Evolutionary conservation across 2,888 invertebrate genomes (phyloP), one percentile per base, ranked within the genome.

Genomic region (Hedya salicella): DNA sequence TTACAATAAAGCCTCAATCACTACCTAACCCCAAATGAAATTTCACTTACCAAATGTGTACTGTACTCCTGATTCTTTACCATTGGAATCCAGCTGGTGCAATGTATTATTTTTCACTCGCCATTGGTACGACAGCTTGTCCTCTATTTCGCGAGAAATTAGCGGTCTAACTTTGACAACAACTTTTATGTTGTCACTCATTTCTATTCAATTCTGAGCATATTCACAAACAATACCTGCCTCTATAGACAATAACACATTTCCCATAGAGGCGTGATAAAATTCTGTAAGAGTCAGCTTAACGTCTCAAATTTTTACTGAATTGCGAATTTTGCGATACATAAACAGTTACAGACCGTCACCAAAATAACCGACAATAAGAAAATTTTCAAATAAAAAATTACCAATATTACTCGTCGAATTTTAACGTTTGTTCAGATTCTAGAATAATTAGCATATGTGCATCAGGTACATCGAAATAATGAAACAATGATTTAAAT

Each of bases 151-250:
- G 53, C 95, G 93, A 74, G 91, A 83, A 74, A 95, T 94, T 9
- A 95, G 80, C 19, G 96, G 96, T 50, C 96, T 93, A 70, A 95
- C 93, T 91, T 96, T 95, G 68, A 96, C 95, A 67, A 95, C 95
- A 61, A 96, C 96, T 92, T 95, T 95, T 57, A 96, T 95, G 79
- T 94, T 95, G 79, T 94, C 93, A 78, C 93, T 93, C 94, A 94
- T 94, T 77, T 86, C 86, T 57, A 61, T 71, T 69, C 75, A 76
- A 76, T 74, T 72, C 72, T 66, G 11, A 63, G 67, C 67, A 68
- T 62, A 69, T 61, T 70, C 67, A 65, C 62, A 69, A 48, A 49
- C n/a, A 66, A 46, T 49, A 56, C 13, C 17, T 46, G 39, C 14
- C 25, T 25, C 36, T 46, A 48, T 13, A 39, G 21, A 25, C 8